Evolutionary conservation across 2,113 vertebrate species (phyloP), one percentile per base, ranked within the genome.

Genomic region (Campylomormyrus tamandua): DNA sequence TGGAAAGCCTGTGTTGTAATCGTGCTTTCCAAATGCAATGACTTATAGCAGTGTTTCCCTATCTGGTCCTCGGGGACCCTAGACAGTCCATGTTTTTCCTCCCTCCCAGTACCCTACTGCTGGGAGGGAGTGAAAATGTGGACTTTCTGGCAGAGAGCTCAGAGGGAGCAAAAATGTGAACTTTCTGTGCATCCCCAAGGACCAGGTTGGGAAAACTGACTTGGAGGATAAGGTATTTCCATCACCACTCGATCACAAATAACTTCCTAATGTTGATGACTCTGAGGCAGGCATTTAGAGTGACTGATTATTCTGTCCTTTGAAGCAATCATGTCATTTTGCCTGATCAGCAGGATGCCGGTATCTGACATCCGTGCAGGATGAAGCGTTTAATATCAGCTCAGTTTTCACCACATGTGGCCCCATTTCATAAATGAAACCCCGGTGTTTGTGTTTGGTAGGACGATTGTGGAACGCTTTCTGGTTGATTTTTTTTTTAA

Each of bases 271-370:
- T 80, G 74, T 42, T 17, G 31, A 39, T 42, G 35, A 39, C 31
- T 80, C 35, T 80, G 74, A 24, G n/a, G n/a, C 35, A 46, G 39
- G 17, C 24, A 35, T 56, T 45, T 77, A 39, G 70, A 39, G 58
- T 31, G 46, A 52, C 66, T 80, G 66, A 80, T 80, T 49, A 50
- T 7, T 49, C 45, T 49, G 24, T n/a, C 31, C 74, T 89, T 70
- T 80, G 86, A 53, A 88, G 80, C 74, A 90, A 90, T 80, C 49
- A 80, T 80, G 21, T 83, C 66, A 87, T 83, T 80, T 88, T 39
- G 77, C 21, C 74, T 46, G 42, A 58, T 87, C 83, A 66, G 42
- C 89, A 56, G 89, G 84, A 31, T 62, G 87, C 21, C 11, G 27
- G 56, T 62, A 80, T 87, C 27, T 70, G n/a, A 90, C 85, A 77